phyloP scores from a whole-genome alignment of 2,797 vertebrate genomes.

The Karalla daura region DNA sequence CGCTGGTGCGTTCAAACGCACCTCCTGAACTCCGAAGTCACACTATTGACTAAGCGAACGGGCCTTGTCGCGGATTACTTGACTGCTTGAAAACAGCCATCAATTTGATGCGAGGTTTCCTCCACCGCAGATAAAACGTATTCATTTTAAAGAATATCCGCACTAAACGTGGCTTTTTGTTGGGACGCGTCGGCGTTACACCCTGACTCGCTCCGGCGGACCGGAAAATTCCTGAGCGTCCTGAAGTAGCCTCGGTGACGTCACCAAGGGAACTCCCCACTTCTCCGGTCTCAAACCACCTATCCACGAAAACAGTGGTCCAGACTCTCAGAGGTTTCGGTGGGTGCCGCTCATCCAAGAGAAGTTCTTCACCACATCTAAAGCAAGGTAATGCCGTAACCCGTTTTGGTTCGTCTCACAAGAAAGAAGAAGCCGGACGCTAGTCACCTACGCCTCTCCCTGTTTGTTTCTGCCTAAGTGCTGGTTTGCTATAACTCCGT shows the following conservation, averaged over 20 bases:
- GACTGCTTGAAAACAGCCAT: accelerated
- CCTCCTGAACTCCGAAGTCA: neutral
- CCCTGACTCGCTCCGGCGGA: accelerated
- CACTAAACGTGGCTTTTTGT: neutral
- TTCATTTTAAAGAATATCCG: no score
- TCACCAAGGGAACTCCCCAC: conserved; percentile 54
- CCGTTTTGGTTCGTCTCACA: neutral
- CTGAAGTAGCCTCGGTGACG: conserved; percentile 47
- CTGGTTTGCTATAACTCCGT: no score
- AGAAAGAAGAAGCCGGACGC: no score
- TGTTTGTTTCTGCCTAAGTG: no score
- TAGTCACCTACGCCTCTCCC: no score
- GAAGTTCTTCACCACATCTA: conserved; percentile 10
- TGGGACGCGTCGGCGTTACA: neutral
- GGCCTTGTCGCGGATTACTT: accelerated
- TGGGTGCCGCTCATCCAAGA: neutral
- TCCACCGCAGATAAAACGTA: no score
- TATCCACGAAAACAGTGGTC: conserved; percentile 52
- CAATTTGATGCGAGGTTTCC: no score
- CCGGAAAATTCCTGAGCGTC: accelerated
- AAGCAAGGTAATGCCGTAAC: conserved; percentile 36
- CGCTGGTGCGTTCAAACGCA: conserved; percentile 41
- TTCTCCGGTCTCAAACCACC: conserved; percentile 39
- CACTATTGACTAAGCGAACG: accelerated
- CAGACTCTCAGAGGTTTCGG: conserved; percentile 6